Base-by-base conservation (phyloP, 2,113 vertebrate genomes). In the Cygnus buccinator region DNA sequence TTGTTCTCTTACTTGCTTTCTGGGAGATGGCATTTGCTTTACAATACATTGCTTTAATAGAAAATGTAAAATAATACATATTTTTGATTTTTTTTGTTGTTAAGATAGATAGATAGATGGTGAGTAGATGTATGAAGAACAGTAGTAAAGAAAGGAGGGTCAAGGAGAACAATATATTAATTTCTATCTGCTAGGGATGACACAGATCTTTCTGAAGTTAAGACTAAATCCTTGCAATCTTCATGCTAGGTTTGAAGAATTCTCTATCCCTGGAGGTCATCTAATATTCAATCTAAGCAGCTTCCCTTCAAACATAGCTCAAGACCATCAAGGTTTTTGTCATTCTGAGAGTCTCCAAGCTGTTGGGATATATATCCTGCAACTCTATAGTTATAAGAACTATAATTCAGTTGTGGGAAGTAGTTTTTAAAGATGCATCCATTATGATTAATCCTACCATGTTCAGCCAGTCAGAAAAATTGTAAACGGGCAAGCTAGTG, bases 1-100 rank as follows among this genome's bases (percentile, higher is more conserved):
- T 87, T 84, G 41, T 76, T 94, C 71, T 84, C 44, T 75, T 81
- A 26, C 39, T 81, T 72, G 11, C 58, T 85, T 94, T 84, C 92
- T 89, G 73, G 61, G 73, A 86, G 37, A 81, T 35, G 23, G 54
- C 46, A 78, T 89, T 94, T 75, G 54, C 91, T 91, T 54, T 87
- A 78, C 62, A 73, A 89, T 82, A 50, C 37, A 48, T 87, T 90
- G 61, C 85, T 95, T 82, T 29, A 35, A 54, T 22, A 83, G 44
- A 85, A 89, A 72, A 61, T 68, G 35, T 65, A 75, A 79, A 95
- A 52, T 52, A 84, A 72, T 35, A 78, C 0, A 1, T 33, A 55
- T 73, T 96, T 92, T 66, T 2, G n/a, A 46, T 33, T 59, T 17
- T 73, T 66, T 39, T 68, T 19, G 35, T 61, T 84, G 16, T 85